phyloP scores from a whole-genome alignment of 2,113 vertebrate genomes.

The Callaeas wilsoni region DNA sequence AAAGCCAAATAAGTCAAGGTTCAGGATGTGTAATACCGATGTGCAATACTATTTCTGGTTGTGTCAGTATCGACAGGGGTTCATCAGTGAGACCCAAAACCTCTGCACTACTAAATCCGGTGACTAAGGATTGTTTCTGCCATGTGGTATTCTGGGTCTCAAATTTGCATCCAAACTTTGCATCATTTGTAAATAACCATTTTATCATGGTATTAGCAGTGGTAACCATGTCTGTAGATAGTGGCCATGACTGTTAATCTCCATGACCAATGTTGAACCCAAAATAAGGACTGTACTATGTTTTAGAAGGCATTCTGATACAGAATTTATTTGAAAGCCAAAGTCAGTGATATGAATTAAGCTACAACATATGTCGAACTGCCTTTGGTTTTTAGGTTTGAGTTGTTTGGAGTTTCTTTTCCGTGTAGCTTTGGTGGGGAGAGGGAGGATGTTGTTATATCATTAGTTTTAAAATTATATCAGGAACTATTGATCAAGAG shows the following conservation, averaged over 20 bases:
- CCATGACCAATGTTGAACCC: background rate
- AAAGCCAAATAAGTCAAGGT: background rate
- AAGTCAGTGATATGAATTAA: background rate
- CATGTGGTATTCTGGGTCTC: background rate
- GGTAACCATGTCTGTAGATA: background rate
- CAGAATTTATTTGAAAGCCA: background rate
- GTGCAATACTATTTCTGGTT: background rate
- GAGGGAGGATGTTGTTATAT: background rate
- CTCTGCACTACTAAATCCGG: background rate
- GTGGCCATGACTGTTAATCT: background rate
- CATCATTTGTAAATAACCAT: background rate
- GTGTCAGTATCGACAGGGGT: background rate
- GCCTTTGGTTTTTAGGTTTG: background rate
- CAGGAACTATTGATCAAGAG: background rate
- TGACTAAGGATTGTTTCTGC: background rate
- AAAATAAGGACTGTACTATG: background rate
- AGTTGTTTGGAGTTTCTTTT: background rate
- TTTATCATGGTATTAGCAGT: background rate
- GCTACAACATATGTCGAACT: background rate
- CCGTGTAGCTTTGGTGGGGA: accelerated
- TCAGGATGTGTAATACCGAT: background rate
- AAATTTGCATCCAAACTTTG: background rate
- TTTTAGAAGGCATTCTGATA: background rate
- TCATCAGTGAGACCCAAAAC: background rate
- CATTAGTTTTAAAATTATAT: background rate